phyloP scores from a whole-genome alignment of 2,113 vertebrate species.

The Motacilla alba region DNA sequence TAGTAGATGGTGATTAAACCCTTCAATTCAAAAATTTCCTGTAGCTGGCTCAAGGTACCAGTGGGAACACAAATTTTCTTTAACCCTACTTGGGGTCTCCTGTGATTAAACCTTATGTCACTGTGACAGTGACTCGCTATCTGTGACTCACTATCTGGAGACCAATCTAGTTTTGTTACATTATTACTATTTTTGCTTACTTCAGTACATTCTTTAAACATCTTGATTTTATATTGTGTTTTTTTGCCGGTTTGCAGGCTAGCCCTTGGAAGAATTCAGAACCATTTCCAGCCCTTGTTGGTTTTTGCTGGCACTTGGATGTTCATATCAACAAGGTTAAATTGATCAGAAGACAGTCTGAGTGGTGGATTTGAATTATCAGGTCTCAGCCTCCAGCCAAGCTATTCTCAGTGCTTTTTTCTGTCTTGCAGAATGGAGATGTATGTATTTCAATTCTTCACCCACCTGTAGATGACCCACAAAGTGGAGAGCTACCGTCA shows the following conservation, averaged over 20 bases:
- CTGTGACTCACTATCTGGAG: not conserved
- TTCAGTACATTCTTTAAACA: not conserved
- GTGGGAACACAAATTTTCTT: not conserved
- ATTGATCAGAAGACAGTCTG: not conserved
- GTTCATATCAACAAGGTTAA: not conserved
- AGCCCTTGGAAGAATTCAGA: not conserved
- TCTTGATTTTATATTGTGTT: not conserved
- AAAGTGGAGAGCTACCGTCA: slow-evolving; percentile 96
- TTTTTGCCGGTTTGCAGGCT: not conserved
- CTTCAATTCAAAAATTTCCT: not conserved
- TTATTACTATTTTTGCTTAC: not conserved
- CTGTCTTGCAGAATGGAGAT: slow-evolving; percentile 89
- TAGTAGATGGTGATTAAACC: not conserved
- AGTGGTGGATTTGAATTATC: not conserved
- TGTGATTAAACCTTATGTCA: not conserved
- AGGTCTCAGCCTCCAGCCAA: not conserved
- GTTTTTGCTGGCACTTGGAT: not conserved
- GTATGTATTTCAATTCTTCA: slow-evolving; percentile 99
- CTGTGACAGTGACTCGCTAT: not conserved
- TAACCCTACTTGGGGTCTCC: not conserved
- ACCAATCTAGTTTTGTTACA: not conserved
- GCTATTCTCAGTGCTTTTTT: not conserved
- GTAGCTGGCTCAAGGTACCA: not conserved
- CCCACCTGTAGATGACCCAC: slow-evolving; percentile 96
- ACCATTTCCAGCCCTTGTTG: not conserved